phyloP scores from a whole-genome alignment of 2,888 invertebrate species.

The Eupithecia centaureata region DNA sequence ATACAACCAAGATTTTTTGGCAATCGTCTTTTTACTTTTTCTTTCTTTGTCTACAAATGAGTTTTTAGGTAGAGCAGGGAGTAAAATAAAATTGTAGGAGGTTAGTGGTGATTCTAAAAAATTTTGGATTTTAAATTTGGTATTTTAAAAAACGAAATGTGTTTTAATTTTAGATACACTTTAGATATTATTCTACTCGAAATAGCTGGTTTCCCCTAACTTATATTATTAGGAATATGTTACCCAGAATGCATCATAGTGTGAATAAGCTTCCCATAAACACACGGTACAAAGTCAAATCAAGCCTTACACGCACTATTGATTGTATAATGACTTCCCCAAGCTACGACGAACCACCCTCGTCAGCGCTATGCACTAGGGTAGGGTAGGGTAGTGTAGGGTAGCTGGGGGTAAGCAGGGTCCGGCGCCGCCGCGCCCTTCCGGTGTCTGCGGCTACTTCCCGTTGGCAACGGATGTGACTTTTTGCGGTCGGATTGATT shows the following conservation, averaged over 20 bases:
- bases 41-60: no score
- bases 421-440: not conserved
- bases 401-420: not conserved
- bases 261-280: not conserved
- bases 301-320: not conserved
- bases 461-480: conserved; percentile 1
- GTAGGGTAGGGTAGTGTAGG: not conserved
- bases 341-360: not conserved
- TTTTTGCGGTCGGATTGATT: conserved; percentile 2
- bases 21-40: not conserved
- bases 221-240: no score
- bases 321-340: conserved; percentile 6
- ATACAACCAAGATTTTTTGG: not conserved
- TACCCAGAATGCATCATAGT: not conserved
- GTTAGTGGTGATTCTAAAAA: no score
- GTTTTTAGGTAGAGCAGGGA: no score
- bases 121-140: no score
- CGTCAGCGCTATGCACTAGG: not conserved
- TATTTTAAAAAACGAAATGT: no score
- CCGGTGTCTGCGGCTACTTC: conserved; percentile 6
- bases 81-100: no score
- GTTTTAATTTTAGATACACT: no score
- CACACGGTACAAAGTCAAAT: not conserved
- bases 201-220: not conserved
- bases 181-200: no score